Evolutionary conservation across 2,888 invertebrate species (phyloP).

Genomic region (Apamea anceps): DNA sequence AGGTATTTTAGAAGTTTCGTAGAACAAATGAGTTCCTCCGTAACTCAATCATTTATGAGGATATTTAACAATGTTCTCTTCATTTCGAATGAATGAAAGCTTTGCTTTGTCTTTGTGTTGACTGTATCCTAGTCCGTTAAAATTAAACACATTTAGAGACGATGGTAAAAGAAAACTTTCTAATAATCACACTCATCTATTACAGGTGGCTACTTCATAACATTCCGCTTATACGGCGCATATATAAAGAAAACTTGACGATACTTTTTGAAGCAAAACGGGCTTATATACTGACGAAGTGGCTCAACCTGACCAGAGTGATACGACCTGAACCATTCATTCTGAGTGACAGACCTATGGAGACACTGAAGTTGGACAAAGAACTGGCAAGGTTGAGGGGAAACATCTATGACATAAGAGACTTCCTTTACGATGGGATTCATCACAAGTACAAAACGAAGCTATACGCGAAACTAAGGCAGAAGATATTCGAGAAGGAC

Average conservation of each 20-base stretch:
- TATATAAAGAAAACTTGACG: constrained; percentile 67
- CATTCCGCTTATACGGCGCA: constrained; percentile 64
- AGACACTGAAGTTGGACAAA: constrained; percentile 69
- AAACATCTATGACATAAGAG: constrained; percentile 77
- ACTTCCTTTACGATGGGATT: constrained; percentile 69
- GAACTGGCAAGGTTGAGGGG: constrained; percentile 72
- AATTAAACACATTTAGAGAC: neutral
- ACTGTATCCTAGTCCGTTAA: neutral
- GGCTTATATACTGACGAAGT: constrained; percentile 70
- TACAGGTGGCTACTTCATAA: constrained; percentile 82
- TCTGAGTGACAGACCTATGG: constrained; percentile 56
- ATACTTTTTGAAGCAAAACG: constrained; percentile 75
- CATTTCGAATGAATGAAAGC: too few species aligned
- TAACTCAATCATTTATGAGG: neutral
- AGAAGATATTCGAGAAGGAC: neutral
- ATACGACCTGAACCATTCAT: constrained; percentile 38
- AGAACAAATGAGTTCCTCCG: too few species aligned
- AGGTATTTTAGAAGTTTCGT: neutral
- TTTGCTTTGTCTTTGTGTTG: too few species aligned
- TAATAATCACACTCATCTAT: constrained; percentile 46
- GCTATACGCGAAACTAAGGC: constrained; percentile 65
- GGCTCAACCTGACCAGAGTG: constrained; percentile 74
- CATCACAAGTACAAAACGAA: constrained; percentile 69
- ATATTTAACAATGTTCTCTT: too few species aligned
- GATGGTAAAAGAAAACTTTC: neutral